Evolutionary conservation across 1,140 invertebrate species (phyloP).

Genomic region (Drosophila littoralis): DNA sequence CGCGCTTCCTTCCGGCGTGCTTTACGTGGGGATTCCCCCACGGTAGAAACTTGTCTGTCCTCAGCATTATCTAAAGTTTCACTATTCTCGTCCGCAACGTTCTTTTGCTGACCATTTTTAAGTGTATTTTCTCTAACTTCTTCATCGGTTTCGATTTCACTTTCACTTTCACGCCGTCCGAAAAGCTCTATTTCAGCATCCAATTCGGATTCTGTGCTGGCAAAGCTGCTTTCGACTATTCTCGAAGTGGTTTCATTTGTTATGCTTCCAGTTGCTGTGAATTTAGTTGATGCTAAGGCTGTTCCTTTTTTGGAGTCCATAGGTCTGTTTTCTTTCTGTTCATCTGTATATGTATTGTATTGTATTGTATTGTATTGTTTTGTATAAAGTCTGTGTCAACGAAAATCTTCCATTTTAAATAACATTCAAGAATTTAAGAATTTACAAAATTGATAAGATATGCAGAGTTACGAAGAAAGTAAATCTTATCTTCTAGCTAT

Average conservation of each 20-base stretch:
- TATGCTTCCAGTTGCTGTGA: background rate
- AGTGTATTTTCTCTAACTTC: background rate
- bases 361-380: no score
- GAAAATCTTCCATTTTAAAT: background rate
- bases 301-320: background rate
- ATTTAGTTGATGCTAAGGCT: background rate
- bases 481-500: background rate
- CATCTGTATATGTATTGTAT: no score
- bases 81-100: background rate
- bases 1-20: slow-evolving; percentile 8
- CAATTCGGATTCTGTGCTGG: background rate
- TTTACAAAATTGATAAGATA: background rate
- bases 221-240: background rate
- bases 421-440: background rate
- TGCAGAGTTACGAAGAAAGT: background rate
- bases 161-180: background rate
- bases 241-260: background rate
- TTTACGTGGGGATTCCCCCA: background rate
- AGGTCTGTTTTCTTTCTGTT: no score
- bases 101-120: background rate
- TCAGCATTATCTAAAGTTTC: background rate
- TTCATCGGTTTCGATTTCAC: background rate
- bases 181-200: background rate
- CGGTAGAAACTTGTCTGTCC: background rate
- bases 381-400: no score